Percentiles rank a stretch among this genome's conserved stretches.
Evolutionary conservation across 2,797 vertebrate species (phyloP).

Genomic region (Borostomias antarcticus): DNA sequence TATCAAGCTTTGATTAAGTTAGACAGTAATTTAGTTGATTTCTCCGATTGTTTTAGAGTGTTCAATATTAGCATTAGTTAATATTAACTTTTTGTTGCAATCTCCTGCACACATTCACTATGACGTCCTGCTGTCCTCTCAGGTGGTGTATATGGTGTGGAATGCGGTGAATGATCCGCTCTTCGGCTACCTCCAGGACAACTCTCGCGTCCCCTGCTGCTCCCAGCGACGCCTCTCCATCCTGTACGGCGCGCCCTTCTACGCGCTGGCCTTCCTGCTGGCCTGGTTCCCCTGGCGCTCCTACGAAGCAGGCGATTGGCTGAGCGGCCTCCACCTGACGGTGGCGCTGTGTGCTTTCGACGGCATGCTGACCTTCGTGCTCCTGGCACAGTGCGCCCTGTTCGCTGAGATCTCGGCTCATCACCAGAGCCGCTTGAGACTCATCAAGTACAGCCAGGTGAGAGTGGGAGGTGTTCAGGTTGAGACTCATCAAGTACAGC

Average conservation of each 20-base stretch:
- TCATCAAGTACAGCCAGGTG: conserved; percentile 85
- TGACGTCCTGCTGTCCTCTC: conserved; percentile 7
- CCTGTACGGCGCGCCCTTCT: conserved; percentile 82
- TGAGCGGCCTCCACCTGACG: conserved; percentile 84
- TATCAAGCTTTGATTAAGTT: too few relatives aligned
- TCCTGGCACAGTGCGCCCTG: conserved; percentile 85
- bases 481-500: too few relatives aligned
- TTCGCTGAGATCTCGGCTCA: conserved; percentile 83
- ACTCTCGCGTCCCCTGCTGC: conserved; percentile 75
- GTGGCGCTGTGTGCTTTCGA: conserved; percentile 86
- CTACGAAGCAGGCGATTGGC: conserved; percentile 83
- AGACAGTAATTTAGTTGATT: too few relatives aligned
- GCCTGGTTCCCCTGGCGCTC: conserved; percentile 92
- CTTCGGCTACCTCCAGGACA: conserved; percentile 88
- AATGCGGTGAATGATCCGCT: conserved; percentile 89
- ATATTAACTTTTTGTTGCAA: too few relatives aligned
- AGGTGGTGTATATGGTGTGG: conserved; percentile 92
- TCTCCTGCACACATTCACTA: too few relatives aligned
- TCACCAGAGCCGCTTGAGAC: conserved; percentile 77
- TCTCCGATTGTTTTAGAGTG: too few relatives aligned
- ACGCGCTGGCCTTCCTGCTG: conserved; percentile 85
- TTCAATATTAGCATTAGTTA: too few relatives aligned
- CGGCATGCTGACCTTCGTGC: conserved; percentile 83
- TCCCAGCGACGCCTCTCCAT: conserved; percentile 79
- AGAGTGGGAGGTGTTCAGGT: not conserved